Evolutionary conservation across 2,797 vertebrate genomes (phyloP), one percentile per base, ranked within the genome.

Genomic region (Somateria mollissima): DNA sequence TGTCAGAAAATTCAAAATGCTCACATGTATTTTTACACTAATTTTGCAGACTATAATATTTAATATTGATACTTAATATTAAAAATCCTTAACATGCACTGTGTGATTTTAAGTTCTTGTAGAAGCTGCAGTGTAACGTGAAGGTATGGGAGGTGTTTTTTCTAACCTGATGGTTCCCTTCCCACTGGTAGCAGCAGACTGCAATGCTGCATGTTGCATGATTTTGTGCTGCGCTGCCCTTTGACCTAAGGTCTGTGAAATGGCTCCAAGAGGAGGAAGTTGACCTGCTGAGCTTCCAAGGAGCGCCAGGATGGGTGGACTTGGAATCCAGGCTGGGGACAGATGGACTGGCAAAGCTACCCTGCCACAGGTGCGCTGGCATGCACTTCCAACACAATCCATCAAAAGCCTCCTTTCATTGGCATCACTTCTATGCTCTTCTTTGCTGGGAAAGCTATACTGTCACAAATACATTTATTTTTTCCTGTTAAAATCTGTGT

Each of bases 121-220:
- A 43, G 88, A 25, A 60, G 1, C 4, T 0, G 2, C 6, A 51
- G 67, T 9, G 54, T 15, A 88, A 92, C 91, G 34, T 7, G 20
- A 74, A 69, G 58, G 41, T 15, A 5, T 4, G 16, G 1, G 1
- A n/a, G 20, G 7, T 47, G 1, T 12, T 64, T 28, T n/a, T 28
- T 45, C 41, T 34, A 39, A 54, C 41, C 57, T 66, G 34, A 21
- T 11, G 24, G 36, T 7, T 36, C 37, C 60, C n/a, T 76, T 71
- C 37, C 41, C 65, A 60, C 36, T 17, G 30, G 62, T 34, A 66
- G 67, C 14, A 61, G 13, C 62, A 75, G 61, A 22, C 6, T 37
- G 9, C 36, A 82, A 20, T 8, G 58, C 24, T 60, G 57, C 4
- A 11, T 0, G 5, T 32, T 43, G 81, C 34, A 81, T 0, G 1